Conservation (phyloP, 2,113 vertebrate species). For the Stigmatopora argus region DNA sequence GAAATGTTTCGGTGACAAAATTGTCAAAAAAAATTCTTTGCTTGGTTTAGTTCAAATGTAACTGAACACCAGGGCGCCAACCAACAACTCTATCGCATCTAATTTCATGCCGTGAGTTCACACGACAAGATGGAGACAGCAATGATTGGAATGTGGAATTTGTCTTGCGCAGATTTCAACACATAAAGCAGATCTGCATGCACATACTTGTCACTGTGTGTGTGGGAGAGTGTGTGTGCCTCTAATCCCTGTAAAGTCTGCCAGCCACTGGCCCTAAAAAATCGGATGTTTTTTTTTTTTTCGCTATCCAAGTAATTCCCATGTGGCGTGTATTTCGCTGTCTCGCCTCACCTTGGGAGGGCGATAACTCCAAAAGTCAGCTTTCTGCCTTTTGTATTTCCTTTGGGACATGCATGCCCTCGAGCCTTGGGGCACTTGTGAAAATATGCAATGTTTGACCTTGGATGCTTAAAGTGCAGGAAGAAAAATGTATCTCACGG, state of each 20-base stretch:
- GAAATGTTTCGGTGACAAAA: no score
- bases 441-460: slow-evolving; percentile 43
- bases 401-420: slow-evolving; percentile 27
- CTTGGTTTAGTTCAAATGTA: no score
- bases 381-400: slow-evolving; percentile 14
- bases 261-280: slow-evolving; percentile 53
- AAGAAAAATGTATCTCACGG: slow-evolving; percentile 1
- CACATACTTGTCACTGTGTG: slow-evolving; percentile 59
- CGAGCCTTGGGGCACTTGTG: slow-evolving; percentile 46
- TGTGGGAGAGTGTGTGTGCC: slow-evolving; percentile 8
- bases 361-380: slow-evolving; percentile 31
- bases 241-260: slow-evolving; percentile 52
- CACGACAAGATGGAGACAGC: slow-evolving; percentile 49
- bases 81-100: neutral
- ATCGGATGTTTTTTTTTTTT: slow-evolving; percentile 59
- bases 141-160: slow-evolving; percentile 62
- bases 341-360: slow-evolving; percentile 13
- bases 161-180: slow-evolving; percentile 54
- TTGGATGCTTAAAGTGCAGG: neutral
- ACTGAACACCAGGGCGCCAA: neutral
- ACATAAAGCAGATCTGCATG: slow-evolving; percentile 53
- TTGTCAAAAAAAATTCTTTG: no score
- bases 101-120: slow-evolving; percentile 11
- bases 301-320: slow-evolving; percentile 52
- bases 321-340: slow-evolving; percentile 32